These are phyloP conservation scores for Thyatira batis DNA, from an alignment of 2,888 invertebrate species.

Conservation along the genomic window DNA sequence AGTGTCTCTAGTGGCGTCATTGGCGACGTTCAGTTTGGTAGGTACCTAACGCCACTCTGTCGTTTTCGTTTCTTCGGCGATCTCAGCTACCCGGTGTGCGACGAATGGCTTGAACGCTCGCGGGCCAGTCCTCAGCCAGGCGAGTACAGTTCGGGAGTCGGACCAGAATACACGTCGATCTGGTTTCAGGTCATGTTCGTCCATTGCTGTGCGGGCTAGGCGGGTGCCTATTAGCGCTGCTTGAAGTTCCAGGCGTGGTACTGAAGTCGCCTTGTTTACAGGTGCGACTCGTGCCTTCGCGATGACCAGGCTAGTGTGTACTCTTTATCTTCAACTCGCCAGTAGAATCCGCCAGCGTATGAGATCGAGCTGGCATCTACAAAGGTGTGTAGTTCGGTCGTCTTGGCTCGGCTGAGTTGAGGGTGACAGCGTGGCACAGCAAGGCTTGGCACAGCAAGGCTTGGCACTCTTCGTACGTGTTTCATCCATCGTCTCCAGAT, in stretches of 20 bases:
- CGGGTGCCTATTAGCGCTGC: no score
- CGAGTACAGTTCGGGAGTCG: neutral
- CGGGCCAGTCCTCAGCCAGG: neutral
- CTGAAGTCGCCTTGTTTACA: no score
- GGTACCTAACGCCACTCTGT: neutral
- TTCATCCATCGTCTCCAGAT: neutral
- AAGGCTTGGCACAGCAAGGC: no score
- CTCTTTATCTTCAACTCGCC: no score
- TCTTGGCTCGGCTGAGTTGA: neutral
- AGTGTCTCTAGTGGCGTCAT: neutral
- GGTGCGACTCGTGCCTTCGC: no score
- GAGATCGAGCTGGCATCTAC: no score
- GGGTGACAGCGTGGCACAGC: neutral
- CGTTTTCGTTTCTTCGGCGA: neutral
- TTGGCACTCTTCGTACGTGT: neutral
- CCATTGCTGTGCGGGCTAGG: no score
- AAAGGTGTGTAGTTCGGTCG: neutral
- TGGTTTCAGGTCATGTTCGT: neutral
- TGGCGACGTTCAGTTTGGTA: neutral
- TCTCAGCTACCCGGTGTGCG: neutral
- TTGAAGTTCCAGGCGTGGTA: no score
- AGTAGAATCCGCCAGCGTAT: no score
- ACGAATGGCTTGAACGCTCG: neutral
- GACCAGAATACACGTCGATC: neutral
- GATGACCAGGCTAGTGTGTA: no score